Percentiles rank a stretch among this genome's conserved stretches.
Conservation (phyloP, 2,888 invertebrate genomes). For the Gastracanthus pulcherrimus region DNA sequence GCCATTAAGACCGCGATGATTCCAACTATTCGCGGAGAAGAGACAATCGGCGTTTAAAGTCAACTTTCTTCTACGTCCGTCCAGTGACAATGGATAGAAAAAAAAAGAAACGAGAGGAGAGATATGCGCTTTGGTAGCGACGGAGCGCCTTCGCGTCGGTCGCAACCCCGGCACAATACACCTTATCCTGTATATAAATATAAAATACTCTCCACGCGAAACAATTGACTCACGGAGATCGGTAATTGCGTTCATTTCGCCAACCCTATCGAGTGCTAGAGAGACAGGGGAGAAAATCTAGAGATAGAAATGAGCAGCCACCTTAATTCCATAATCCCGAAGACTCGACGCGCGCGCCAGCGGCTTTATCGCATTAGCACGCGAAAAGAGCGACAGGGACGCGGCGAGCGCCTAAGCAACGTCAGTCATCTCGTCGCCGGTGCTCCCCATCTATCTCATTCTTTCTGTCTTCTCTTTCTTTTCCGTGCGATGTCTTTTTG, state of each 20-base stretch:
- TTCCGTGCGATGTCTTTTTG: slow-evolving; percentile 34
- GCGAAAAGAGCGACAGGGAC: not conserved
- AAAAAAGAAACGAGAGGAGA: not conserved
- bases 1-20: not conserved
- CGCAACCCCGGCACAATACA: not conserved
- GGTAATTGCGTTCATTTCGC: slow-evolving; percentile 40
- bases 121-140: not conserved
- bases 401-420: not conserved
- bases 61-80: slow-evolving; percentile 17
- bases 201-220: not conserved
- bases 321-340: slow-evolving; percentile 31
- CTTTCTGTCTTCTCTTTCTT: not conserved
- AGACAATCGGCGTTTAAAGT: slow-evolving; percentile 29
- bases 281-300: not conserved
- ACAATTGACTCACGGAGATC: slow-evolving; percentile 34
- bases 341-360: slow-evolving; percentile 1
- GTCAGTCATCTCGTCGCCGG: not conserved
- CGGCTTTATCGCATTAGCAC: not conserved
- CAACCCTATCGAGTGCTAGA: not conserved
- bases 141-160: too few relatives aligned
- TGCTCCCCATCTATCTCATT: not conserved
- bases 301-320: not conserved
- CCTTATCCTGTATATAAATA: not conserved
- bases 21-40: slow-evolving; percentile 4
- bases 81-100: slow-evolving; percentile 1